These are phyloP conservation scores for Sebastolobus altivelis DNA, from an alignment of 2,797 vertebrate genomes.

Conservation along the genomic window DNA sequence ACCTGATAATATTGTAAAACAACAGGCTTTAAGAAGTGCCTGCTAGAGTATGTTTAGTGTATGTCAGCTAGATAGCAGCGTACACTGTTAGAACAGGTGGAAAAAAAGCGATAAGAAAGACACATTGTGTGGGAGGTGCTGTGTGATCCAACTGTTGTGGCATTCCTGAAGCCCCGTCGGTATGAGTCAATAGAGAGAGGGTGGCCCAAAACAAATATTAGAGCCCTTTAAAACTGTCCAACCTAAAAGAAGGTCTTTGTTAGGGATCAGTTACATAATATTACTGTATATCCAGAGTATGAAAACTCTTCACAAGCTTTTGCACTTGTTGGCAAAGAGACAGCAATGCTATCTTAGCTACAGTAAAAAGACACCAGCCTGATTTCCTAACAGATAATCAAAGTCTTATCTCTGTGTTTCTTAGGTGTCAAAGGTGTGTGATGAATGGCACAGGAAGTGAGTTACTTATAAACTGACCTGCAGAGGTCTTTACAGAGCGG, in stretches of 20 bases:
- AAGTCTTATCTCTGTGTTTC: conserved; percentile 25
- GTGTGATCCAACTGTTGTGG: conserved; percentile 36
- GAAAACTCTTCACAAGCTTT: background rate
- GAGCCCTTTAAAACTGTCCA: conserved; percentile 22
- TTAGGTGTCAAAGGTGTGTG: conserved; percentile 4
- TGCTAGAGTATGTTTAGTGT: conserved; percentile 26
- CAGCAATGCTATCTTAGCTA: background rate
- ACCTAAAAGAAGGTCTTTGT: conserved; percentile 42
- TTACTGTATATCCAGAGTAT: background rate
- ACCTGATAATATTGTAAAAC: conserved; percentile 33
- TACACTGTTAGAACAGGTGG: conserved; percentile 6
- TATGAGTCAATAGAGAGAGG: conserved; percentile 58
- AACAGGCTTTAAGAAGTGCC: conserved; percentile 5
- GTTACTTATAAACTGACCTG: conserved; percentile 28
- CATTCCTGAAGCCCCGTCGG: conserved; percentile 43
- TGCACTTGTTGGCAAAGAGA: background rate
- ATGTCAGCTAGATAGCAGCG: conserved; percentile 27
- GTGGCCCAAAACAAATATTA: conserved; percentile 65
- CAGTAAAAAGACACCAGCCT: background rate
- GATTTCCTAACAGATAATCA: conserved; percentile 35
- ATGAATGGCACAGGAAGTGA: conserved; percentile 11
- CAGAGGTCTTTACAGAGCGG: background rate
- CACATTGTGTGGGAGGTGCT: conserved; percentile 10
- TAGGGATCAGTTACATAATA: background rate
- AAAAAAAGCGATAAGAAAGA: conserved; percentile 62